phyloP scores from a whole-genome alignment of 2,797 vertebrate genomes.

The Semotilus atromaculatus region DNA sequence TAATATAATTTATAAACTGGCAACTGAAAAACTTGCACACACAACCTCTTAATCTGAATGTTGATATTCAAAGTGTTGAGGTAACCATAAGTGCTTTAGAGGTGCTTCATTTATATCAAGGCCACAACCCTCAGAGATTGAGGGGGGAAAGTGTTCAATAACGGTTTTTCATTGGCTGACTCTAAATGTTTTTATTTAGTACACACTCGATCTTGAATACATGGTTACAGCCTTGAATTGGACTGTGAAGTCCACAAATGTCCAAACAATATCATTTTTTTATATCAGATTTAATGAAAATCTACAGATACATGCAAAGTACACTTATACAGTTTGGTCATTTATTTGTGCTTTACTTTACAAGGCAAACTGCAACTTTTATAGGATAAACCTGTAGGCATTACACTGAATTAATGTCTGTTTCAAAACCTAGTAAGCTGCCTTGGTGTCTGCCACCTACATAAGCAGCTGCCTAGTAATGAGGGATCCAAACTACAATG shows the following conservation, averaged over 20 bases:
- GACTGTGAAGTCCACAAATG: not conserved
- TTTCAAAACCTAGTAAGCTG: slow-evolving; percentile 1
- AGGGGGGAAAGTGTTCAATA: not conserved
- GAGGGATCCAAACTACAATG: not conserved
- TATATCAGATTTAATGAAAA: slow-evolving; percentile 16
- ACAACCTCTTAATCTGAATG: not conserved
- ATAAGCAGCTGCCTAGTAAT: not conserved
- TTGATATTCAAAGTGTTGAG: not conserved
- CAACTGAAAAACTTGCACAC: not conserved
- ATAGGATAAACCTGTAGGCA: not conserved
- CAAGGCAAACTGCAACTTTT: not conserved
- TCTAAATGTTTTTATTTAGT: not conserved
- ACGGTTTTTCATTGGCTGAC: not conserved
- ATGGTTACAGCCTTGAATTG: not conserved
- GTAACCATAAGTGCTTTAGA: not conserved
- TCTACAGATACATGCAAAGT: slow-evolving; percentile 29
- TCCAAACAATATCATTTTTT: not conserved
- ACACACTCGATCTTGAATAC: not conserved
- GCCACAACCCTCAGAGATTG: not conserved
- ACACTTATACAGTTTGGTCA: slow-evolving; percentile 1
- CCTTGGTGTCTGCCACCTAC: not conserved
- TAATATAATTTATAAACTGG: not conserved
- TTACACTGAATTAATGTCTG: not conserved
- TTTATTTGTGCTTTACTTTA: slow-evolving; percentile 48
- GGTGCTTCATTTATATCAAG: not conserved